A percentile compares a stretch with the other conserved stretches of the same genome.
Conservation (phyloP, 2,888 invertebrate genomes). For the Cheilosia vulpina region DNA sequence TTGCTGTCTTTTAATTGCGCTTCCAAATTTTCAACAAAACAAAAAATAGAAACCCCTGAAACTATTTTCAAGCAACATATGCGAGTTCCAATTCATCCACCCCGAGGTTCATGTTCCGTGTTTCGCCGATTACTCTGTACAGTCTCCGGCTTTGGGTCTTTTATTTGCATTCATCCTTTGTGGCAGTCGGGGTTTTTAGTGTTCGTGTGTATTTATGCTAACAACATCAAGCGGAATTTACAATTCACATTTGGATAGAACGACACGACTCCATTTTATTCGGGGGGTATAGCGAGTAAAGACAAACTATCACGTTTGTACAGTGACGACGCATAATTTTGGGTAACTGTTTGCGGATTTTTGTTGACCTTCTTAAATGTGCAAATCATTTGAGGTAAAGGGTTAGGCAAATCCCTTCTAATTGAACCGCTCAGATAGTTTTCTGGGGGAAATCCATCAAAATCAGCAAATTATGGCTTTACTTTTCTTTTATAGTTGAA, state of each 20-base stretch:
- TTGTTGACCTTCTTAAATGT: background rate
- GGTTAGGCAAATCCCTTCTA: too few species aligned
- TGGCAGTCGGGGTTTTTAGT: background rate
- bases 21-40: conserved; percentile 52
- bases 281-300: background rate
- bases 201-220: conserved; percentile 48
- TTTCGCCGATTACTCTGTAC: conserved; percentile 22
- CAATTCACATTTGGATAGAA: conserved; percentile 53
- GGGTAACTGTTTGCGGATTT: background rate
- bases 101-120: conserved; percentile 25
- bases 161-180: conserved; percentile 40
- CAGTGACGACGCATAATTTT: conserved; percentile 9
- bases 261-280: conserved; percentile 3
- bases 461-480: too few species aligned
- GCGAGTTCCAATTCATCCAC: background rate
- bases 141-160: conserved; percentile 18
- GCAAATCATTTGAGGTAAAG: background rate
- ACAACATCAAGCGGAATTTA: conserved; percentile 63
- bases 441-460: too few species aligned
- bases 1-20: conserved; percentile 63
- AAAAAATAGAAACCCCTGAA: background rate
- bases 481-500: too few species aligned
- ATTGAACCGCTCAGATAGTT: too few species aligned
- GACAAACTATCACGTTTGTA: background rate
- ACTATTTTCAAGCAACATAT: conserved; percentile 36